Percentiles rank a stretch among this genome's conserved stretches.
phyloP scores from a whole-genome alignment of 1,140 invertebrate genomes.

The Ostrea denselamellosa region DNA sequence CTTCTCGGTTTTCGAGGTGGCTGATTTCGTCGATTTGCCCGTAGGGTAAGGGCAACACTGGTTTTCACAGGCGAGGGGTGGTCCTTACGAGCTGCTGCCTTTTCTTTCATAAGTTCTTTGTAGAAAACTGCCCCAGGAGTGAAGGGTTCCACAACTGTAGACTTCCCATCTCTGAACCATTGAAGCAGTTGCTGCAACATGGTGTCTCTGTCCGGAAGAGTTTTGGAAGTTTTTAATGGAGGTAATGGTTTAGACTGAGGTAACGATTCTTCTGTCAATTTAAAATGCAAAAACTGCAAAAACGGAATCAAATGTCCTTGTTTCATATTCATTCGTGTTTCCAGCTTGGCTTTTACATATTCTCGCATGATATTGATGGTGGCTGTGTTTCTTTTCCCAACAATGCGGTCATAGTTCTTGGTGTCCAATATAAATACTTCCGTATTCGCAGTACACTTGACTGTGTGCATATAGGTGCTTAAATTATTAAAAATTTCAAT shows the following conservation, averaged over 20 bases:
- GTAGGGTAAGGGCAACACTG: constrained; percentile 43
- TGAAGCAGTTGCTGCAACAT: constrained; percentile 69
- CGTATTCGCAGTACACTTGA: constrained; percentile 72
- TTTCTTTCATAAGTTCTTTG: constrained; percentile 73
- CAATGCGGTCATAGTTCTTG: constrained; percentile 75
- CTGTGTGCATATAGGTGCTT: constrained; percentile 72
- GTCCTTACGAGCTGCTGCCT: constrained; percentile 63
- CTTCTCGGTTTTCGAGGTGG: constrained; percentile 62
- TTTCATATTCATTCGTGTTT: constrained; percentile 62
- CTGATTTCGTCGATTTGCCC: constrained; percentile 47
- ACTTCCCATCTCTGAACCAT: constrained; percentile 67
- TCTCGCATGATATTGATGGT: constrained; percentile 71
- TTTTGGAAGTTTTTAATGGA: constrained; percentile 68
- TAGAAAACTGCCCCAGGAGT: constrained; percentile 70
- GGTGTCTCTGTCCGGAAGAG: constrained; percentile 65
- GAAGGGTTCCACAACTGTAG: constrained; percentile 60
- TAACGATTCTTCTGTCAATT: constrained; percentile 66
- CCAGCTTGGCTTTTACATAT: constrained; percentile 70
- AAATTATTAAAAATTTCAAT: constrained; percentile 71
- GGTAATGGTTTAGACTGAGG: constrained; percentile 63
- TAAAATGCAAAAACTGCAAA: constrained; percentile 66
- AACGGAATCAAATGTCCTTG: constrained; percentile 68
- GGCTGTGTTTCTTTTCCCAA: constrained; percentile 69
- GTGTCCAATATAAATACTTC: constrained; percentile 73
- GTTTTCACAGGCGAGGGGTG: constrained; percentile 38